Evolutionary conservation across 2,113 vertebrate genomes (phyloP).

Genomic region (Physeter macrocephalus): DNA sequence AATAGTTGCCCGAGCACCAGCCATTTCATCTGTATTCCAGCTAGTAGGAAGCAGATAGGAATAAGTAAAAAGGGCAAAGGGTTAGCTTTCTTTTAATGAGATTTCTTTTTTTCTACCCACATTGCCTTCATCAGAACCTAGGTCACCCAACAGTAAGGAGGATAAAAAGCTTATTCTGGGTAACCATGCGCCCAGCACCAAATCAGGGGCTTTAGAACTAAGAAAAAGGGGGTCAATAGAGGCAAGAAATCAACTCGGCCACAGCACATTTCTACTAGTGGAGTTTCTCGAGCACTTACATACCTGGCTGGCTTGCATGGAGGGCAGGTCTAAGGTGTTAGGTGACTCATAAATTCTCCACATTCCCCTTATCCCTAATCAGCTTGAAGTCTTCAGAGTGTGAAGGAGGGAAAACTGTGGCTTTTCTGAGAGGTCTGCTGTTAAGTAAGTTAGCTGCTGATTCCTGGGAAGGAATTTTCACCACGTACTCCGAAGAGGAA

Average conservation of each 20-base stretch:
- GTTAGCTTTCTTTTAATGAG: not conserved
- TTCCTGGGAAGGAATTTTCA: not conserved
- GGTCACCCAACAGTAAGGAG: rapidly evolving
- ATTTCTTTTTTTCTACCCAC: not conserved
- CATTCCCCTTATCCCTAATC: no score
- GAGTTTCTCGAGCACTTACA: rapidly evolving
- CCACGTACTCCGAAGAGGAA: not conserved
- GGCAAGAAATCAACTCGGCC: not conserved
- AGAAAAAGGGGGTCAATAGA: not conserved
- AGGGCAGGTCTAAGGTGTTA: not conserved
- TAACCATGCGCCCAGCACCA: not conserved
- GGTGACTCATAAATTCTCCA: not conserved
- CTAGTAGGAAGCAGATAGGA: not conserved
- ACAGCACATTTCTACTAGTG: rapidly evolving
- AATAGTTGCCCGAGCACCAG: not conserved
- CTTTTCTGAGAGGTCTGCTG: not conserved
- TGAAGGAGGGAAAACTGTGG: not conserved
- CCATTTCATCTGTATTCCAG: not conserved
- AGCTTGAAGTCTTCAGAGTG: not conserved
- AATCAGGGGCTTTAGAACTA: not conserved
- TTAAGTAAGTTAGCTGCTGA: not conserved
- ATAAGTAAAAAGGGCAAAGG: not conserved
- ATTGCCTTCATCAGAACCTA: not conserved
- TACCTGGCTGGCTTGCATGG: not conserved
- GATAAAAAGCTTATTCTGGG: not conserved